phyloP scores from a whole-genome alignment of 2,797 vertebrate genomes.

The Gastrophryne carolinensis region DNA sequence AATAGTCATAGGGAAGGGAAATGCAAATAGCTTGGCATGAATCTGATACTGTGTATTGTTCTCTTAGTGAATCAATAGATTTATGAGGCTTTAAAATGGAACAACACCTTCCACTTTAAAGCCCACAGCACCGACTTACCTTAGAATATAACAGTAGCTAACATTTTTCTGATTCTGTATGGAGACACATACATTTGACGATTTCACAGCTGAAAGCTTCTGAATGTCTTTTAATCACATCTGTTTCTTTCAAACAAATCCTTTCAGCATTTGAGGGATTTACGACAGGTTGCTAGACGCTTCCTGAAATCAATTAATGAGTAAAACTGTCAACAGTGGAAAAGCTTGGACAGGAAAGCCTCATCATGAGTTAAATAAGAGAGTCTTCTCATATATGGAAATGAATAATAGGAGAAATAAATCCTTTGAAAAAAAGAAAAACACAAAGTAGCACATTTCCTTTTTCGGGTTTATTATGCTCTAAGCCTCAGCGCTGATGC shows the following conservation, averaged over 20 bases:
- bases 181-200: constrained; percentile 41
- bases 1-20: too few species aligned
- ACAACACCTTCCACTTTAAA: not conserved
- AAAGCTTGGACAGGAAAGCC: constrained; percentile 47
- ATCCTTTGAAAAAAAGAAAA: constrained; percentile 41
- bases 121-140: not conserved
- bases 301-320: constrained; percentile 54
- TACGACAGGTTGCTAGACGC: constrained; percentile 48
- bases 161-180: constrained; percentile 20
- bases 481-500: constrained; percentile 44
- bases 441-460: constrained; percentile 37
- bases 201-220: constrained; percentile 38
- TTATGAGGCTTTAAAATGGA: not conserved
- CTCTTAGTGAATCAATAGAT: not conserved
- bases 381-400: constrained; percentile 40
- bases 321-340: constrained; percentile 49
- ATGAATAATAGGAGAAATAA: constrained; percentile 43
- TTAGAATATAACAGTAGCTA: constrained; percentile 24
- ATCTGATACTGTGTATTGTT: not conserved
- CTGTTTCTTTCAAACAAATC: constrained; percentile 52
- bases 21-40: not conserved
- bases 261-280: constrained; percentile 52
- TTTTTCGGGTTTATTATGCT: constrained; percentile 40
- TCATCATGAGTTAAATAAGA: constrained; percentile 50
- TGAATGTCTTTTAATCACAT: constrained; percentile 51